A percentile compares a stretch with the other conserved stretches of the same genome.
These are phyloP conservation scores for Acinonyx jubatus DNA, from an alignment of 2,113 vertebrate species.

Conservation along the genomic window DNA sequence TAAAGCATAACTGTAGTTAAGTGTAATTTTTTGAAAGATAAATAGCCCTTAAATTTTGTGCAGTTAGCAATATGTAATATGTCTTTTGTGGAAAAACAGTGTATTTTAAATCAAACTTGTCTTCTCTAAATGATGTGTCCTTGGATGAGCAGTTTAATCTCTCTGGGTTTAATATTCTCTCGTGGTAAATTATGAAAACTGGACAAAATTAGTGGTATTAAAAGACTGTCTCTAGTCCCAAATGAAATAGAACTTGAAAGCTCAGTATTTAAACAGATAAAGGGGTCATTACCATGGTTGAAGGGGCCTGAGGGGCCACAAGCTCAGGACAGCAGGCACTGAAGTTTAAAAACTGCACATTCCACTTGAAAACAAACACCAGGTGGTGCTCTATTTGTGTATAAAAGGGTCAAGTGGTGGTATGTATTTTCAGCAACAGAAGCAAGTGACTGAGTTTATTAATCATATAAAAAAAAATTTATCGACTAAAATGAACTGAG, in stretches of 20 bases:
- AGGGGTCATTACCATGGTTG: neutral
- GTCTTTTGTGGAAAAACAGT: neutral
- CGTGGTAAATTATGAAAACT: constrained; percentile 38
- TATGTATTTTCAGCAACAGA: neutral
- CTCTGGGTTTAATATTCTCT: neutral
- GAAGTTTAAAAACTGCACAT: neutral
- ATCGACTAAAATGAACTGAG: neutral
- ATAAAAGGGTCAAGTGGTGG: neutral
- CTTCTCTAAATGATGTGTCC: neutral
- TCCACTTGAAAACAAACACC: constrained; percentile 58
- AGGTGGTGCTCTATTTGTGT: constrained; percentile 79
- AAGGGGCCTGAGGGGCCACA: neutral
- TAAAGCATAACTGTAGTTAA: neutral
- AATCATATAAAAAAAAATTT: neutral
- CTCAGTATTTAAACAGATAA: neutral
- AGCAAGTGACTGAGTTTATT: constrained; percentile 1
- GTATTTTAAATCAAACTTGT: constrained; percentile 24
- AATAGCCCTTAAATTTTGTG: neutral
- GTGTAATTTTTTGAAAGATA: neutral
- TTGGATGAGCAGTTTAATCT: constrained; percentile 28
- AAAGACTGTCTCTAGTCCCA: neutral
- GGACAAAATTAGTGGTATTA: neutral
- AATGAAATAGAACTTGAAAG: constrained; percentile 37
- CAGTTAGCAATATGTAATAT: neutral
- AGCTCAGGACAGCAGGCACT: neutral